Percentiles rank a stretch among this genome's conserved stretches.
These are phyloP conservation scores for Olivierus martensii DNA, from an alignment of 1,140 invertebrate genomes.

Conservation along the genomic window DNA sequence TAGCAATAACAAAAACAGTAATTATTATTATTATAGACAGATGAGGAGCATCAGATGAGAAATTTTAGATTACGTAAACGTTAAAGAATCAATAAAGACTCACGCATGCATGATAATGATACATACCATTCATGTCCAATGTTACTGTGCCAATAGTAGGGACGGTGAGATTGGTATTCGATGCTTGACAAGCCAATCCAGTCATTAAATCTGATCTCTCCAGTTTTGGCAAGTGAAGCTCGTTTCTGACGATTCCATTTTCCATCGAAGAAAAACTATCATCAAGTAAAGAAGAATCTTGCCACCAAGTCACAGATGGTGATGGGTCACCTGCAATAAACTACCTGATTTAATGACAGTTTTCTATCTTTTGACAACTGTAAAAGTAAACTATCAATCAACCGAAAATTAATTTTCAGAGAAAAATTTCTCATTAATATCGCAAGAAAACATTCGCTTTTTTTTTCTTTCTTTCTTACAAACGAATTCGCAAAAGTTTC, in stretches of 20 bases:
- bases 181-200: slow-evolving; percentile 69
- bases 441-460: not conserved
- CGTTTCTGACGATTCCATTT: slow-evolving; percentile 24
- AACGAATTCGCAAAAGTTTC: too few relatives aligned
- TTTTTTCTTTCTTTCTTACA: too few relatives aligned
- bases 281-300: slow-evolving; percentile 17
- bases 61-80: too few relatives aligned
- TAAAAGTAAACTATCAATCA: not conserved
- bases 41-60: too few relatives aligned
- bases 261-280: slow-evolving; percentile 14
- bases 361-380: not conserved
- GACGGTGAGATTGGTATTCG: slow-evolving; percentile 60
- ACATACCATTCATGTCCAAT: slow-evolving; percentile 43
- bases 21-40: too few relatives aligned
- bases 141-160: slow-evolving; percentile 61
- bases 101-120: slow-evolving; percentile 2
- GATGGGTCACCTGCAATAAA: slow-evolving; percentile 11
- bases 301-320: slow-evolving; percentile 21
- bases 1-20: too few relatives aligned
- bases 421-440: not conserved
- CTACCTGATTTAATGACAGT: not conserved
- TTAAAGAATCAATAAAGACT: too few relatives aligned
- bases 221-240: slow-evolving; percentile 53
- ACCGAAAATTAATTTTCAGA: not conserved
- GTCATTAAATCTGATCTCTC: slow-evolving; percentile 58